Evolutionary conservation across 37 sponge, comb jelly and placozoan species (phyloP), one percentile per base, ranked within the genome.

Genomic region (Halichondria panicea): DNA sequence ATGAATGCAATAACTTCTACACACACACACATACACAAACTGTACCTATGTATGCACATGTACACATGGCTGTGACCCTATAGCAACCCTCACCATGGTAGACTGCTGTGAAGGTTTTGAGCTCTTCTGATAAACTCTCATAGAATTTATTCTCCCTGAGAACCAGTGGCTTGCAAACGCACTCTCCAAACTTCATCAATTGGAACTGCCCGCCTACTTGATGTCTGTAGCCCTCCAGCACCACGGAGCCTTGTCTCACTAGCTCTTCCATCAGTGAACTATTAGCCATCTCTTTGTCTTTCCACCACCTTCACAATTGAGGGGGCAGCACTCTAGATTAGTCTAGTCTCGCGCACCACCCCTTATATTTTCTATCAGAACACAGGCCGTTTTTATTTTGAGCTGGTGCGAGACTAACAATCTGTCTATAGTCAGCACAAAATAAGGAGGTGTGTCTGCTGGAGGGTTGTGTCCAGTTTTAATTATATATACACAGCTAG

Each of bases 121-220:
- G n/a, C 19, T 44, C 68, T 22, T 63, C 30, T 0, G 91, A 68
- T 11, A 71, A 30, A 1, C 63, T 77, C 59, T 74, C 41, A 71
- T 93, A 93, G 77, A 93, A 93, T 54, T 78, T 75, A 12, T 70
- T 62, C 60, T 93, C 94, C 62, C 81, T 70, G 4, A 54, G 52
- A 21, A 77, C 33, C 40, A 89, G 66, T 1, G 87, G 94, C 76
- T 93, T 93, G 64, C 90, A 89, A 15, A 93, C 7, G 7, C 31
- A 12, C 21, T 82, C 55, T 39, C 63, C 70, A 30, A 89, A 75
- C 71, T 81, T 74, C 77, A 93, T 48, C 27, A 93, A 6, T 4
- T 75, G 22, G n/a, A 45, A 84, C 52, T 93, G 94, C 0, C 94
- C 94, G 48, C 94, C 91, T 15, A 93, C 94, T 43, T 93, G 94